Base-by-base conservation (phyloP, 2,797 vertebrate genomes). In the Forpus xanthops region DNA sequence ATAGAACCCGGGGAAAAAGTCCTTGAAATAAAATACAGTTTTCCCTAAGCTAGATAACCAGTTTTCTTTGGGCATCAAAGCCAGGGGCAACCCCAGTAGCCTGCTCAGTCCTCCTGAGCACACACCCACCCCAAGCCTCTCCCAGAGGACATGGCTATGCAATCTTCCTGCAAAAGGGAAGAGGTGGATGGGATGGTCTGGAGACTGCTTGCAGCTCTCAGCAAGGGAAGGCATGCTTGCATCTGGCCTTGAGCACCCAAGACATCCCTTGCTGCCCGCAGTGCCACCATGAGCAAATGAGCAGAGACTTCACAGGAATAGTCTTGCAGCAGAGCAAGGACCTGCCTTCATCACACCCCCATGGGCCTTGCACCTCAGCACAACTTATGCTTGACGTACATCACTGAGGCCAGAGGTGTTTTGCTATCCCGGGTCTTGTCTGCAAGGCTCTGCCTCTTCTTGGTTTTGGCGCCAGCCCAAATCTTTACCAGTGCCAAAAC, bases 271-370 rank as follows among this genome's bases (percentile, higher is more conserved):
- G 15, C 12, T 58, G 9, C 71, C 47, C 3, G 2, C n/a, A 60
- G 28, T 12, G 21, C 27, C 1, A 1, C 49, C 1, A 0, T 0
- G 0, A 71, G 20, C 0, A 0, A 79, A 82, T 0, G 3, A 71
- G 12, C 2, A 0, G 0, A 44, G 61, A 18, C 55, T 71, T 60
- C 47, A 76, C 1, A 0, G 55, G 30, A 71, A 25, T 0, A 4
- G 14, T 50, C 24, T 20, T 0, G 0, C 11, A 42, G 37, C 1
- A 0, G 55, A 77, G 49, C 68, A 80, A 31, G 30, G 12, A 31
- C 17, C 6, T 53, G 30, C 25, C 55, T 66, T 61, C 60, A 18
- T 61, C 28, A 17, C 0, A 0, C 33, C 15, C 15, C 23, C 15
- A 4, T 8, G 65, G 19, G 50, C 27, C 13, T 84, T 64, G 44